Conservation (phyloP, 2,113 vertebrate genomes). For the Epinephelus fuscoguttatus region DNA sequence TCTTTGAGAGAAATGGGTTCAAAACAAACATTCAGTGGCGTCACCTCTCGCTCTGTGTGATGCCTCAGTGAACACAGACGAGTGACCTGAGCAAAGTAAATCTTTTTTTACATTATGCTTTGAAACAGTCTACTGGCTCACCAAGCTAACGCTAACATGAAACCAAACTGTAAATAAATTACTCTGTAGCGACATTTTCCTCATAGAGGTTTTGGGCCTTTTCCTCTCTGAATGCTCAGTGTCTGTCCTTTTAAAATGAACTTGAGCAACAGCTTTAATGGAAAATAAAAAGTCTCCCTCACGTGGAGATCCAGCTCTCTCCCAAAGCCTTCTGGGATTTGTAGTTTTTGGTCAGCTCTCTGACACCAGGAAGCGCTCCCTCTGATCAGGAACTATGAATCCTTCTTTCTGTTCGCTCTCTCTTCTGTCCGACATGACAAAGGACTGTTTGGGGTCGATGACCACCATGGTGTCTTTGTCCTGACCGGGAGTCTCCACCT, state of each 20-base stretch:
- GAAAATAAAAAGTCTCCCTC: constrained; percentile 14
- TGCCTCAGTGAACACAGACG: constrained; percentile 20
- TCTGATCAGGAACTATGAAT: constrained; percentile 83
- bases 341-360: constrained; percentile 75
- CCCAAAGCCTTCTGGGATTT: constrained; percentile 50
- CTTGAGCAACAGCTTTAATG: constrained; percentile 14
- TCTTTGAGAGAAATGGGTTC: constrained; percentile 42
- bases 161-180: constrained; percentile 15
- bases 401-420: constrained; percentile 84
- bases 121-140: background rate
- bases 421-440: constrained; percentile 90
- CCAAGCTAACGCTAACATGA: background rate
- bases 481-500: constrained; percentile 91
- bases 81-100: constrained; percentile 47
- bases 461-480: constrained; percentile 88
- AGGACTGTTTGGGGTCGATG: constrained; percentile 80
- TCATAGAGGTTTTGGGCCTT: constrained; percentile 45
- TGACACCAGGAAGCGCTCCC: constrained; percentile 76
- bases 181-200: constrained; percentile 1
- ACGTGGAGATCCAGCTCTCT: constrained; percentile 34
- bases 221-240: constrained; percentile 46
- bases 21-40: constrained; percentile 37
- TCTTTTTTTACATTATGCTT: background rate
- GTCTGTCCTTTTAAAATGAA: constrained; percentile 28
- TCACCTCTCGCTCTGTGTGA: background rate